Evolutionary conservation across 2,113 vertebrate species (phyloP).

Genomic region (Naja naja): DNA sequence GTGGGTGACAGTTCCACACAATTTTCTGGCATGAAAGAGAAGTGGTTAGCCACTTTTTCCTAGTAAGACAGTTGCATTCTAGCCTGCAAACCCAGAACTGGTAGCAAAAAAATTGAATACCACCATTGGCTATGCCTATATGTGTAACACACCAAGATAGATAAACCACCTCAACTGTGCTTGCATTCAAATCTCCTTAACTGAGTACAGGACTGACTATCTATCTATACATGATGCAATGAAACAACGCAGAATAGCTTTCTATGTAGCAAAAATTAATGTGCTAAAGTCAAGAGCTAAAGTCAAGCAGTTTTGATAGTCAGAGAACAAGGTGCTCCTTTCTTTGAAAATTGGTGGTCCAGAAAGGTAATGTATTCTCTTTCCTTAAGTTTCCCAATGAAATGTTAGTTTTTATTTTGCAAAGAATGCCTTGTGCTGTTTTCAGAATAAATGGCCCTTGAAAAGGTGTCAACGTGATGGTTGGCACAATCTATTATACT

Average conservation of each 20-base stretch:
- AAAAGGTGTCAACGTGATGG: neutral
- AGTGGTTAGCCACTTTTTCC: neutral
- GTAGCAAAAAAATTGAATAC: no score
- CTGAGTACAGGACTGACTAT: neutral
- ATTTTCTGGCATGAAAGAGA: neutral
- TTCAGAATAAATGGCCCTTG: conserved; percentile 16
- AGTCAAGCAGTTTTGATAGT: neutral
- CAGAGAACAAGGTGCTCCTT: neutral
- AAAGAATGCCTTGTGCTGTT: neutral
- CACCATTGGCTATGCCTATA: neutral
- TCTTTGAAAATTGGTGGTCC: accelerated
- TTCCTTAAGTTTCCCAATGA: accelerated
- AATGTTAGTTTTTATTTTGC: neutral
- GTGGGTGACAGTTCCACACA: neutral
- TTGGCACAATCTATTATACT: neutral
- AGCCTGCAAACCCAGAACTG: neutral
- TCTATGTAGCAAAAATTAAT: neutral
- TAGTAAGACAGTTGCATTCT: neutral
- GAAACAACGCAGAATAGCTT: neutral
- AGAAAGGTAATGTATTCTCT: neutral
- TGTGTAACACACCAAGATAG: neutral
- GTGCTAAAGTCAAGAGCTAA: neutral
- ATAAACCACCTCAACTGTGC: neutral
- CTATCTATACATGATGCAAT: neutral
- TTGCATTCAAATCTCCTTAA: neutral